Base-by-base conservation (phyloP, 2,888 invertebrate species). In the Oscheius myriophilus region DNA sequence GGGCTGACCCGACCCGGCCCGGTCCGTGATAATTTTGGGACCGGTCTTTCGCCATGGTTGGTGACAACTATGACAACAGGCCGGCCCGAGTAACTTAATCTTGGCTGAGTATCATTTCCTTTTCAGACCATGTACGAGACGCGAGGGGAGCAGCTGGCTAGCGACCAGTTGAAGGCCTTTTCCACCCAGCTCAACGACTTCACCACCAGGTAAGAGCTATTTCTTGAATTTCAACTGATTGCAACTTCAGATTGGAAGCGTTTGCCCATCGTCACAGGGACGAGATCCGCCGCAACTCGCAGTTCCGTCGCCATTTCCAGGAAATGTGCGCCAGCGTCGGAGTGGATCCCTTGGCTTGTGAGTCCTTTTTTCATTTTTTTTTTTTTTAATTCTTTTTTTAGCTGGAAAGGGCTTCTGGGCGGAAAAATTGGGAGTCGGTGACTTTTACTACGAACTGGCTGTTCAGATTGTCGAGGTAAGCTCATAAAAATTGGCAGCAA, bases 241-340 rank as follows among this genome's bases (percentile, higher is more conserved):
- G 1, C 25, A 57, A 26, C 26, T 63, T 51, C n/a, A 76, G 76
- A 58, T 67, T 80, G 46, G 96, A 97, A 87, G 94, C 95, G 81
- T 99, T 98, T 87, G 96, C 98, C 0, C 90, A 92, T 3, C 95
- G 96, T 81, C 96, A 99, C 87, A 94, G 94, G 86, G 92, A 90
- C 80, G 96, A 96, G 86, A 98, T 99, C 53, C 92, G 92, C 78
- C 95, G 95, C 87, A 94, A 96, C 87, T 91, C 96, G 0, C 92
- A 93, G 82, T 99, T 99, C 86, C 91, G 98, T 43, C 90, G 92
- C 64, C 96, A 97, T 88, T 98, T 98, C 87, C 90, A 90, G 58
- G 94, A 96, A 88, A 99, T 99, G 98, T 99, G 98, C 88, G 94
- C 97, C 0, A 93, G 95, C 0, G 96, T 98, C 73, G 98, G 96